Conservation (phyloP, 2,797 vertebrate species). For the Macropus fuliginosus region DNA sequence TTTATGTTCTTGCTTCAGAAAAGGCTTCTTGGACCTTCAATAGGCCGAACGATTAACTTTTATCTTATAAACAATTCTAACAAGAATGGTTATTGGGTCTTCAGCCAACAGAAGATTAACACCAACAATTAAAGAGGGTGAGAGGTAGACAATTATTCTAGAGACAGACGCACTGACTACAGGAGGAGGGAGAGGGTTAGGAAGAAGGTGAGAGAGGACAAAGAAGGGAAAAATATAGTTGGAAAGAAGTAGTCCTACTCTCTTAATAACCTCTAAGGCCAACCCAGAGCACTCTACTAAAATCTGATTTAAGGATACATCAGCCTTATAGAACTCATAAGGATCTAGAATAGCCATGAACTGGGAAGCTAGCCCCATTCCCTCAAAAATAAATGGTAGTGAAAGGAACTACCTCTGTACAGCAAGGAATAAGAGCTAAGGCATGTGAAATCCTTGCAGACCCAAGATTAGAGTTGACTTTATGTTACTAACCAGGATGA, state of each 20-base stretch:
- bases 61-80: background rate
- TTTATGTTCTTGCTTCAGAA: background rate
- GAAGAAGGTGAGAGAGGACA: background rate
- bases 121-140: background rate
- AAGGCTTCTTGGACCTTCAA: background rate
- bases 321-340: background rate
- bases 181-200: background rate
- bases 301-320: background rate
- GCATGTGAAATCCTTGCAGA: background rate
- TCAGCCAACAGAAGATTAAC: background rate
- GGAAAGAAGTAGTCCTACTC: background rate
- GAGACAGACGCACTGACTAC: background rate
- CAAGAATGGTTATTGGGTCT: background rate
- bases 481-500: background rate
- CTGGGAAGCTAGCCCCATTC: background rate
- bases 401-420: background rate
- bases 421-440: background rate
- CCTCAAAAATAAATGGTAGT: background rate
- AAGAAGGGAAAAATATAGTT: background rate
- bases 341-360: background rate
- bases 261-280: background rate
- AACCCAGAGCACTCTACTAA: background rate
- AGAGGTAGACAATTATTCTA: background rate
- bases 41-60: background rate
- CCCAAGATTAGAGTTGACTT: background rate